Base-by-base conservation (phyloP, 2,888 invertebrate species). In the Tiliacea citrago region DNA sequence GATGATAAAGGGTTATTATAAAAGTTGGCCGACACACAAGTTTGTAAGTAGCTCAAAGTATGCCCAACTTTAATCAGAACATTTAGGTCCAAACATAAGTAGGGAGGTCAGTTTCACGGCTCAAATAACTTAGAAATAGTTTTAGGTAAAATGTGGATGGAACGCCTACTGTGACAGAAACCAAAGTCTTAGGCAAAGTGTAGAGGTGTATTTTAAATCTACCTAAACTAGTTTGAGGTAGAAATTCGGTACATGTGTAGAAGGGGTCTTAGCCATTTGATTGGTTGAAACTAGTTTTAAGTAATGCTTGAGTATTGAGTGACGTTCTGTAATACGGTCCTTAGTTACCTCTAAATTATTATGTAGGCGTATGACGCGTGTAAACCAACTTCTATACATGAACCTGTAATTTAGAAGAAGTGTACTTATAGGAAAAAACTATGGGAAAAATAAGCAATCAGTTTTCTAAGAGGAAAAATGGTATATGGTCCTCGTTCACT, bases 21-120 rank as follows among this genome's bases (percentile, higher is more conserved):
- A 60, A 79, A 81, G 76, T 81, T 81, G 76, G 76, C 68, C 75
- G 68, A 81, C 82, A 76, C 63, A 79, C 82, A 75, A 81, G 42
- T 68, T 60, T n/a, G 51, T 76, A 68, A 79, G 82, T 79, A 79
- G 82, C 78, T 68, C 42, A 49, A 81, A 81, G 68, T 81, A 79
- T 79, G 78, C 68, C 35, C 35, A 79, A 79, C 65, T 81, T 67
- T 49, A 55, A 58, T 81, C 18, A 49, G 35, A 68, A 29, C 63
- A 81, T 79, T 81, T 65, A 81, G 68, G 63, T 76, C 68, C 66
- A 51, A 67, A 74, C 55, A 49, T 68, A 67, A 68, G 57, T 58
- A 29, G 45, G 29, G 16, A 29, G 65, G 63, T 75, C 68, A 21
- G 63, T 35, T 57, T 60, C 51, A 75, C 68, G 76, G 35, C 21